Conservation (phyloP, 2,888 invertebrate species). For the Phaonia tiefii region DNA sequence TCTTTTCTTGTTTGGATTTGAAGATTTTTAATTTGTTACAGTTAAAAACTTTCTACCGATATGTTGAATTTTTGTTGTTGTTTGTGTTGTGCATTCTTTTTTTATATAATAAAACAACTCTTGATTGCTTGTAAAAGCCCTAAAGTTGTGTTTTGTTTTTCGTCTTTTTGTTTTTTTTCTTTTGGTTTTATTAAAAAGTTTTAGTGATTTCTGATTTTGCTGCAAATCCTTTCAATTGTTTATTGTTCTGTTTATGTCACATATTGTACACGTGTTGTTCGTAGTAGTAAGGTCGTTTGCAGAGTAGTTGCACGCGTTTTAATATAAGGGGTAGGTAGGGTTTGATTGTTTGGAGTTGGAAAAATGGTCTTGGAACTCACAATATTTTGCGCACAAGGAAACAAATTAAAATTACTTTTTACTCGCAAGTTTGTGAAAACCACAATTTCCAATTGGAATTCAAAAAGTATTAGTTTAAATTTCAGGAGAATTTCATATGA, state of each 20-base stretch:
- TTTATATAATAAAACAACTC: slow-evolving; percentile 39
- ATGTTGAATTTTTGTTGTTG: background rate
- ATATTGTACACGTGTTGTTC: background rate
- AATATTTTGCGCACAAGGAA: too few relatives aligned
- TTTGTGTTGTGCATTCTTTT: background rate
- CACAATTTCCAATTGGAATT: too few relatives aligned
- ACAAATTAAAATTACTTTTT: too few relatives aligned
- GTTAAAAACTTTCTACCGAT: slow-evolving; percentile 1
- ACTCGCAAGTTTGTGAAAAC: too few relatives aligned
- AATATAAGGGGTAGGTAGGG: background rate
- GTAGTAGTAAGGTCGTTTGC: background rate
- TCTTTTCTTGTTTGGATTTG: background rate
- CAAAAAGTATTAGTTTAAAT: too few relatives aligned
- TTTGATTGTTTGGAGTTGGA: too few relatives aligned
- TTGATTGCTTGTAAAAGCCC: slow-evolving; percentile 61
- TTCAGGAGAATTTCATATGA: too few relatives aligned
- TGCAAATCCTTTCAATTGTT: slow-evolving; percentile 11
- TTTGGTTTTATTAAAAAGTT: slow-evolving; percentile 41
- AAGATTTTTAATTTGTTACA: slow-evolving; percentile 28
- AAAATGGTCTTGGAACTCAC: too few relatives aligned
- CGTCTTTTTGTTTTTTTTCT: slow-evolving; percentile 28
- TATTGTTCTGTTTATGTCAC: slow-evolving; percentile 14
- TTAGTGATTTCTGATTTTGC: slow-evolving; percentile 25
- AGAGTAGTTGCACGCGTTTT: background rate
- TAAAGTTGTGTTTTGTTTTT: slow-evolving; percentile 50